Base-by-base conservation (phyloP, 2,888 invertebrate genomes). In the Hofmannophila pseudospretella region DNA sequence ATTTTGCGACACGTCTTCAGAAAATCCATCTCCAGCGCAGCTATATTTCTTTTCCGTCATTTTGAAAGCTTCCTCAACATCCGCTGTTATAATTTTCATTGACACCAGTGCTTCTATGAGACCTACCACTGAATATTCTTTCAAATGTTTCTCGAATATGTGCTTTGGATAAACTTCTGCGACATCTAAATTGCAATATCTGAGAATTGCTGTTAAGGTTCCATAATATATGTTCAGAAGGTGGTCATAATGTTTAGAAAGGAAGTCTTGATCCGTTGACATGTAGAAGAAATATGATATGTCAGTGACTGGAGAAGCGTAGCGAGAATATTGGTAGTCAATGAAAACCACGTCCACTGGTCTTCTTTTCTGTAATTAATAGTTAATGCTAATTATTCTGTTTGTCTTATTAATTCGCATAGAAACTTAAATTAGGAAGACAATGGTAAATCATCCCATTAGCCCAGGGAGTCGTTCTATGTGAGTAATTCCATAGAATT, bases 21-120 rank as follows among this genome's bases (percentile, higher is more conserved):
- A 51, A 30, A 62, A 42, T 31, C 43, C 49, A 41, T 61, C 55
- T 46, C 67, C 60, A 25, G 44, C 37, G 30, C 49, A 47, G 44
- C 66, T 61, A 56, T 72, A 66, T 65, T 68, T 74, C 49, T 64
- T 62, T 58, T 74, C 72, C 33, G 64, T 64, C 72, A 79, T 71
- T 59, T 74, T 67, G 22, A 67, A 51, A 7, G 77, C 76, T 20
- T 75, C 74, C 31, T 76, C 79, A 25, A 59, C 54, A 22, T 58
- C 59, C 5, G 76, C 72, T 12, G 81, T 81, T 51, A 81, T 76
- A 55, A 81, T 78, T 58, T 74, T 72, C 78, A 79, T 72, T 12
- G 78, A 76, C 46, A 80, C 64, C 39, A 81, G 54, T 38, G 79
- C 76, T 52, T 81, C 81, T 42, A 78, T 66, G 41, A 80, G 58